Base-by-base conservation (phyloP, 2,797 vertebrate species). In the Leptodactylus fallax region DNA sequence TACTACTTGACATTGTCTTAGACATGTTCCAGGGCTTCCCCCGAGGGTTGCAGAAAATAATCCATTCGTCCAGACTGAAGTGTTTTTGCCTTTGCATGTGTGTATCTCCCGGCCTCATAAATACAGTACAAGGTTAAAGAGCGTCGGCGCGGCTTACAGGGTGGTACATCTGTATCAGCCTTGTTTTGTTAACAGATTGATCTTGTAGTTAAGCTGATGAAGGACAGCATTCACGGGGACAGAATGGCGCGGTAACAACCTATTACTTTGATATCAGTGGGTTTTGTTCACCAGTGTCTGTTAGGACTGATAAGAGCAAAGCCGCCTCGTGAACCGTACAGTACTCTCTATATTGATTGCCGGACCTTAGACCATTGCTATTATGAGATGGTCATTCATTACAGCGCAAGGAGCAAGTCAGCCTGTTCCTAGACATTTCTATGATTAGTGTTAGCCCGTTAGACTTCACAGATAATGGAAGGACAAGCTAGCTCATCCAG, bases 251-350 rank as follows among this genome's bases (percentile, higher is more conserved):
- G 87, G 86, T 90, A 91, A 88, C 90, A 55, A 89, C 87, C 13
- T 90, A 90, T 90, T 92, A 87, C 90, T 91, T 90, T 88, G 87
- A 88, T 91, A 90, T 87, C 77, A 69, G 87, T 90, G 91, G 19
- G 93, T 93, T 91, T 92, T 87, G 90, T 88, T 92, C 91, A 91
- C 89, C 0, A 0, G 90, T 91, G 88, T 87, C 92, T 95, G 94
- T 77, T 90, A 87, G 79, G 91, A 90, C 63, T 1, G 92, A 94
- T 94, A 93, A 94, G 91, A 88, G 90, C 88, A 65, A 88, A 77
- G 88, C 6, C 7, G 89, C 87, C 55, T 11, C 90, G 88, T 87
- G 87, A 93, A 90, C 90, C 86, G 60, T 84, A 89, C 90, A 85
- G 90, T 82, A 90, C 85, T 90, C 84, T 90, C 89, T 88, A 45